Conservation (phyloP, 2,797 vertebrate genomes). For the Hoplostethus mediterraneus region DNA sequence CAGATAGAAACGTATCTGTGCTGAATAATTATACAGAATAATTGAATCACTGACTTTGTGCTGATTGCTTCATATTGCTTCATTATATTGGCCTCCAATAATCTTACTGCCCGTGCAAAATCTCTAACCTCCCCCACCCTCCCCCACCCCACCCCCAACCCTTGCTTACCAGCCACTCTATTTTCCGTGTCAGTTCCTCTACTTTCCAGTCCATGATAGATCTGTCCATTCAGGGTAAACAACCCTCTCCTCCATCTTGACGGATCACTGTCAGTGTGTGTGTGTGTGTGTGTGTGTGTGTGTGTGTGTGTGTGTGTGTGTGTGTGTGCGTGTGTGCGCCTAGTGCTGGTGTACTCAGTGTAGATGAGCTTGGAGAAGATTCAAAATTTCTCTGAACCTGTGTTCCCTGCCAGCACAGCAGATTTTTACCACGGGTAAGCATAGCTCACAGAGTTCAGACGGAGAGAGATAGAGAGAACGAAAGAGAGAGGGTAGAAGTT, state of each 20-base stretch:
- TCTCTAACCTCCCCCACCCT: neutral
- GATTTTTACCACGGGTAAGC: conserved; percentile 47
- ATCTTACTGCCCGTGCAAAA: neutral
- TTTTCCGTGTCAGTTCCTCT: conserved; percentile 40
- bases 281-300: conserved; percentile 33
- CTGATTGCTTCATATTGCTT: neutral
- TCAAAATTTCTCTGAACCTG: conserved; percentile 45
- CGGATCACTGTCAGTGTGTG: conserved; percentile 51
- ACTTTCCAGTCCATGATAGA: conserved; percentile 51
- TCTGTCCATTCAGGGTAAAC: conserved; percentile 45
- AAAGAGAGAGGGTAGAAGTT: neutral
- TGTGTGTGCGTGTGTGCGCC: conserved; percentile 5
- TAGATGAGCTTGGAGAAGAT: conserved; percentile 60
- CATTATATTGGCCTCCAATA: conserved; percentile 15
- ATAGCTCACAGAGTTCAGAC: conserved; percentile 35
- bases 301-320: conserved; percentile 15
- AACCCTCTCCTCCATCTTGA: conserved; percentile 39
- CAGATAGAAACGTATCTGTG: conserved; percentile 32
- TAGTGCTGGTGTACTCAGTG: conserved; percentile 29
- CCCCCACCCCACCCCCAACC: conserved; percentile 7
- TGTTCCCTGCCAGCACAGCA: conserved; percentile 45
- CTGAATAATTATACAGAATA: conserved; percentile 51
- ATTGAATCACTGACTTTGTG: conserved; percentile 29
- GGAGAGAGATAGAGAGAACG: conserved; percentile 2
- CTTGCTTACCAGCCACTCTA: neutral